phyloP scores from a whole-genome alignment of 2,888 invertebrate species.

The Cantharis flavilabris region DNA sequence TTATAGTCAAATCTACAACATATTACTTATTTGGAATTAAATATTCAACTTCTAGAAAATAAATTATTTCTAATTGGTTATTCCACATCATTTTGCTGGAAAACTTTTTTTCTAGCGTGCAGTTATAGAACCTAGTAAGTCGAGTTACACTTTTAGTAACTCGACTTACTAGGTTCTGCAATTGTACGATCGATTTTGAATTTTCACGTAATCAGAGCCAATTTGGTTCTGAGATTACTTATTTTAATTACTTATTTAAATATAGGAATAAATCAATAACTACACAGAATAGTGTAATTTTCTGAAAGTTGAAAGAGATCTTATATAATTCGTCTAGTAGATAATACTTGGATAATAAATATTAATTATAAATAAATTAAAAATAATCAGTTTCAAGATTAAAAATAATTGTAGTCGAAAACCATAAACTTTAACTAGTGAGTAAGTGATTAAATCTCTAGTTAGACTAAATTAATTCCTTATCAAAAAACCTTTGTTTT shows the following conservation, averaged over 20 bases:
- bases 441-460: neutral
- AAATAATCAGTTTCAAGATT: neutral
- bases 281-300: neutral
- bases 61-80: neutral
- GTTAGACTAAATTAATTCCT: neutral
- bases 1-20: neutral
- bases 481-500: neutral
- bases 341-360: neutral
- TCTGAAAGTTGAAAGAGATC: neutral
- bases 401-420: neutral
- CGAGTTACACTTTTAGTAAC: too few species aligned
- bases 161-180: too few species aligned
- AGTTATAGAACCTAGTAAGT: too few species aligned
- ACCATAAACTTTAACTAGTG: neutral
- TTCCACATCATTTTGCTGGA: neutral
- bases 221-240: too few species aligned
- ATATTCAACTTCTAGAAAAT: neutral
- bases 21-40: neutral
- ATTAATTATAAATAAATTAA: neutral
- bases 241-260: neutral
- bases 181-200: neutral
- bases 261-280: neutral
- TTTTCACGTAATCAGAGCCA: neutral
- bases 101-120: neutral
- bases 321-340: neutral